Base-by-base conservation (phyloP, 2,113 vertebrate species). In the Centropus unirufus region DNA sequence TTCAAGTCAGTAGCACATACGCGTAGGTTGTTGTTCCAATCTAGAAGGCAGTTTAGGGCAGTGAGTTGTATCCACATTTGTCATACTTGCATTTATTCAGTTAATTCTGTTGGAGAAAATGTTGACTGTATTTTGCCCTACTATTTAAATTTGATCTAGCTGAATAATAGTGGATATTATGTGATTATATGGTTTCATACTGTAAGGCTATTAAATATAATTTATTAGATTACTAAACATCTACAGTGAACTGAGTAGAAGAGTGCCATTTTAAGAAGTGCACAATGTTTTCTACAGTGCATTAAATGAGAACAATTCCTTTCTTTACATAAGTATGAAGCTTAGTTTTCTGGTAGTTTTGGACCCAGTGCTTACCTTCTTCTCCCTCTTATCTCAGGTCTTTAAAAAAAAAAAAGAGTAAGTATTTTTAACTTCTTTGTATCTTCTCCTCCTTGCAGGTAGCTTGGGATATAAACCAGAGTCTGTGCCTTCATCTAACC, bases 21-120 rank as follows among this genome's bases (percentile, higher is more conserved):
- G 1, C 22, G 40, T 12, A 59, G 11, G 9, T 23, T 62, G 59
- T 69, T 91, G 59, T 83, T 90, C 57, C 42, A 66, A 30, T 64
- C 78, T 80, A 80, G 34, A 66, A 67, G 34, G 51, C 63, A 73
- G 42, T 42, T 89, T 61, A 80, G 39, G 67, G n/a, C 68, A 80
- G 23, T 44, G 59, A 85, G 39, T 70, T 83, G 14, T 66, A 51
- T 40, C 62, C 8, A 6, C 82, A 85, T 92, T 91, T 83, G 16
- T 89, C 67, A 83, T 92, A 72, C 32, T 92, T 75, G 83, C 9
- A 82, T 92, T 95, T 96, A 92, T 69, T 85, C 36, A 66, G 24
- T n/a, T 95, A 84, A 91, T 87, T 87, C 59, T n/a, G 34, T 6
- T 59, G 93, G 51, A 69, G 70, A 95, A 87, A 95, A 89, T 42